These are phyloP conservation scores for Dermatophagoides farinae DNA, from an alignment of 1,140 invertebrate species.

Conservation along the genomic window DNA sequence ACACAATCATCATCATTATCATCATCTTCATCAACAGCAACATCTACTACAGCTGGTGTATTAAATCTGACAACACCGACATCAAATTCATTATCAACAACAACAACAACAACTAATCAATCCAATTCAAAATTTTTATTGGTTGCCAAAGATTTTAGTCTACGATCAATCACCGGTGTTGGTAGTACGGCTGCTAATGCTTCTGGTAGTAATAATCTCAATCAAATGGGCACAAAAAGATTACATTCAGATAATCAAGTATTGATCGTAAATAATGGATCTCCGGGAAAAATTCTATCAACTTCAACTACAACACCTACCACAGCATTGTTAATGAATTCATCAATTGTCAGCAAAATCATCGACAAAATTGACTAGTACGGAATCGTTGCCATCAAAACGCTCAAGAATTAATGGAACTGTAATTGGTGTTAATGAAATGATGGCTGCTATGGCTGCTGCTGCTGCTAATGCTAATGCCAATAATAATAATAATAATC, in stretches of 20 bases:
- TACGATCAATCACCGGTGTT: neutral
- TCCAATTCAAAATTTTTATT: neutral
- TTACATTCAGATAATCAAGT: neutral
- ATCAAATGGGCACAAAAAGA: neutral
- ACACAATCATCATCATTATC: neutral
- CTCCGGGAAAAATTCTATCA: neutral
- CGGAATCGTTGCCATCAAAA: conserved; percentile 10
- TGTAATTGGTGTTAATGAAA: conserved; percentile 5
- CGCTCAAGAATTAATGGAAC: conserved; percentile 1
- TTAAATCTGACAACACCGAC: neutral
- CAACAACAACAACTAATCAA: neutral
- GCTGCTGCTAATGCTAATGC: neutral
- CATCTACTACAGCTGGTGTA: neutral
- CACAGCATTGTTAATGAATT: too few species aligned
- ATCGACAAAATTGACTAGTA: neutral
- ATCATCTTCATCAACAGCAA: neutral
- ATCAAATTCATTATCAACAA: neutral
- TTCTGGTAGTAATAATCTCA: neutral
- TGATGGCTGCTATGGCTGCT: neutral
- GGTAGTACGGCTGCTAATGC: neutral
- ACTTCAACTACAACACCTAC: neutral
- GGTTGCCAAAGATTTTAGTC: neutral
- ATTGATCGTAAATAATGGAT: neutral
- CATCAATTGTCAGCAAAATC: neutral
- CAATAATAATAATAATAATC: neutral